Base-by-base conservation (phyloP, 2,888 invertebrate species). In the Papilio protenor region DNA sequence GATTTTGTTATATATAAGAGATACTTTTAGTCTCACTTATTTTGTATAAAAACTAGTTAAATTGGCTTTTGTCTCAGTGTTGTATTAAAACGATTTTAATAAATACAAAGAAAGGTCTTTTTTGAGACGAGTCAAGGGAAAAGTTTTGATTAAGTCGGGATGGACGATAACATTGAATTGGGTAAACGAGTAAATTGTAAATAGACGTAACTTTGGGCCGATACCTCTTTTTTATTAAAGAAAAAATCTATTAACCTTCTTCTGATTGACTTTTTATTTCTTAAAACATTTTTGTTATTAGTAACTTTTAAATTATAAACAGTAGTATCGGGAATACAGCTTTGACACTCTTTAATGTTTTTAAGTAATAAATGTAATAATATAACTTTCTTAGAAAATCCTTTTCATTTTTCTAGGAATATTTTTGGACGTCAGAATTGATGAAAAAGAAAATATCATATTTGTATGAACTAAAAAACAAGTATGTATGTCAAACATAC, bases 91-190 rank as follows among this genome's bases (percentile, higher is more conserved):
- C 49, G 14, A 33, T 8, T 55, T 72, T 55, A 33, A 16, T 72
- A 33, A 72, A 52, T 23, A 52, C n/a, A 55, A 33, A 52, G n/a
- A 27, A 27, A 61, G 27, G 14, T n/a, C 23, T 72, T 71, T 52
- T 72, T 49, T 33, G 61, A 21, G 18, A 72, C 4, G 49, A 64
- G 75, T 75, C 75, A 47, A 73, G 23, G 73, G 33, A 33, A 78
- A 78, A 78, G 64, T 76, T 77, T 78, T 78, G 75, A 78, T 76
- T 75, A 73, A 75, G 72, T 78, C 66, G 21, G 73, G 78, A 78
- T 73, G 64, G 73, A 76, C 55, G 78, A 78, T 78, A 78, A 78
- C 66, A 73, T 72, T 66, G 72, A 73, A 73, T 75, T 73, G 73
- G 40, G 55, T 75, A 47, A 78, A 78, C 59, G 71, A 64, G 72